These are phyloP conservation scores for Ips typographus DNA, from an alignment of 1,140 invertebrate genomes.

Conservation along the genomic window DNA sequence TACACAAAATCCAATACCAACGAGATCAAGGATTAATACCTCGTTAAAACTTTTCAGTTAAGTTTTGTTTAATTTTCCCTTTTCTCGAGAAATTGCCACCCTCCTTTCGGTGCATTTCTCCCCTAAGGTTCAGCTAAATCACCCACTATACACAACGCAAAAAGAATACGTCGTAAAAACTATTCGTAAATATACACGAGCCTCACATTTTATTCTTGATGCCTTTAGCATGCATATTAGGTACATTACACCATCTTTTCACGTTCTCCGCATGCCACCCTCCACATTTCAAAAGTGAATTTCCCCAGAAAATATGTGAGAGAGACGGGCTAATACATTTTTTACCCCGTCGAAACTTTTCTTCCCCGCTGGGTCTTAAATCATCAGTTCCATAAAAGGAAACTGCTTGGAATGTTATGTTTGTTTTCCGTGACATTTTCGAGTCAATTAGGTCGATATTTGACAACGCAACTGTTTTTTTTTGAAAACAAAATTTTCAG, in stretches of 20 bases:
- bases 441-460: no score
- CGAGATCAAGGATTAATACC: conserved; percentile 19
- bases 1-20: conserved; percentile 11
- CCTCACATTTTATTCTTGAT: conserved; percentile 14
- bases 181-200: conserved; percentile 16
- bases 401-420: not conserved
- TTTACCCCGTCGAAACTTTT: conserved; percentile 18
- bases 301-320: conserved; percentile 22
- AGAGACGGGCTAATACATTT: conserved; percentile 23
- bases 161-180: conserved; percentile 6
- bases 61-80: conserved; percentile 17
- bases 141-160: not conserved
- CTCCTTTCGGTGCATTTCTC: no score
- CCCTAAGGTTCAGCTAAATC: no score
- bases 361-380: conserved; percentile 20
- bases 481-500: no score
- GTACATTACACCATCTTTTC: conserved; percentile 25
- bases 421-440: no score
- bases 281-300: conserved; percentile 31
- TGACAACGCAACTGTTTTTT: no score
- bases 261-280: conserved; percentile 22
- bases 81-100: no score
- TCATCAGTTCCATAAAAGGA: conserved; percentile 4
- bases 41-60: conserved; percentile 24
- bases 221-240: conserved; percentile 26